A percentile compares a stretch with the other conserved stretches of the same genome.
phyloP scores from a whole-genome alignment of 2,113 vertebrate genomes.

The Eublepharis macularius region DNA sequence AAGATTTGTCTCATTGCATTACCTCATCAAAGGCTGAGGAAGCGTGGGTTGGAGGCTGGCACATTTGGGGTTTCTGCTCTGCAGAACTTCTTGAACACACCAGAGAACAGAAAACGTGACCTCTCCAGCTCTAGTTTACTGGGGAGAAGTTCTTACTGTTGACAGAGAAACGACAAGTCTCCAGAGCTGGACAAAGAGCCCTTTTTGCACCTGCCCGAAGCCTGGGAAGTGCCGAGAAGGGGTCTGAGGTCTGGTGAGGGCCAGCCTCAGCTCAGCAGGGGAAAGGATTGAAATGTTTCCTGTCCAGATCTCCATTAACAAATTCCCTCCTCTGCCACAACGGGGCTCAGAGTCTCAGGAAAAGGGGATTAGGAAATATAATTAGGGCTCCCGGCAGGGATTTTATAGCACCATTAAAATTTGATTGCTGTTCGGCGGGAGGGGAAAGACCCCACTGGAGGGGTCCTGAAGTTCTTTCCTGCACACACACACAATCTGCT shows the following conservation, averaged over 20 bases:
- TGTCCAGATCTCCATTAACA: not conserved
- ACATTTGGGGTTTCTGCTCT: not conserved
- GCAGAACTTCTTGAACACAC: not conserved
- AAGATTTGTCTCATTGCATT: no score
- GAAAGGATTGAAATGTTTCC: not conserved
- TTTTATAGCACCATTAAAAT: not conserved
- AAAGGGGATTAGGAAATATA: not conserved
- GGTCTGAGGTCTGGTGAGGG: not conserved
- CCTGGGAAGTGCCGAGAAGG: no score
- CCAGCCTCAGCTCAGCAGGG: not conserved
- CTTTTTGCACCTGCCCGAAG: no score
- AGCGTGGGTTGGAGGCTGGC: no score
- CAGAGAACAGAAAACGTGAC: not conserved
- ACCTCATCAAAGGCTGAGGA: no score
- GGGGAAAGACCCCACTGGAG: no score
- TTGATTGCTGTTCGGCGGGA: not conserved
- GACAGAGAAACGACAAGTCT: not conserved
- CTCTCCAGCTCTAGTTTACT: not conserved
- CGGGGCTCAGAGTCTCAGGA: not conserved
- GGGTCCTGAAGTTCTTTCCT: not conserved
- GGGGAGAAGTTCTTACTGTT: not conserved
- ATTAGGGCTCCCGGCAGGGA: not conserved
- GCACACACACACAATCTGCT: not conserved
- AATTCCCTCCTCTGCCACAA: not conserved
- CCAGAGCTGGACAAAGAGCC: not conserved